A percentile compares a stretch with the other conserved stretches of the same genome.
Conservation (phyloP, 1,140 invertebrate genomes). For the Papilio polyxenes region DNA sequence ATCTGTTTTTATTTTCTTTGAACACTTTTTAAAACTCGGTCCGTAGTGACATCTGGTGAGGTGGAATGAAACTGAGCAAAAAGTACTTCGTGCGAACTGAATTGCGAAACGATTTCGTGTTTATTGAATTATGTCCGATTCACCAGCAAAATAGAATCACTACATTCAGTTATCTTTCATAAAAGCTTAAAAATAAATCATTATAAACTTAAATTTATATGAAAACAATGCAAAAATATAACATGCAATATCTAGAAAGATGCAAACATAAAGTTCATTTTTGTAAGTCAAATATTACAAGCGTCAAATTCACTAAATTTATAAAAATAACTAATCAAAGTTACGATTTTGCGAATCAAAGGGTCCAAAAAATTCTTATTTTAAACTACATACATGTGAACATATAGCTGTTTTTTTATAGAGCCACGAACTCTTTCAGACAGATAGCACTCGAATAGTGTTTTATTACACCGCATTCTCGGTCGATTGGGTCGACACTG, state of each 20-base stretch:
- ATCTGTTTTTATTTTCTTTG: neutral
- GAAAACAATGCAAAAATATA: too few species aligned
- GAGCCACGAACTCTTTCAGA: neutral
- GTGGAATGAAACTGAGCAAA: neutral
- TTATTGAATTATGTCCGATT: conserved; percentile 16
- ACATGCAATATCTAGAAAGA: too few species aligned
- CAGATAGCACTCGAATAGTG: conserved; percentile 6
- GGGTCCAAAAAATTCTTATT: neutral
- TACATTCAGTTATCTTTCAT: neutral
- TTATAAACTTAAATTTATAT: too few species aligned
- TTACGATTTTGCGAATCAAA: neutral
- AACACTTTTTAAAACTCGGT: neutral
- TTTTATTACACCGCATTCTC: conserved; percentile 15
- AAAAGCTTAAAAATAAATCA: neutral
- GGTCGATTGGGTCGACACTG: conserved; percentile 5
- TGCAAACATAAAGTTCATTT: too few species aligned
- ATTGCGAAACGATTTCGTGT: conserved; percentile 1
- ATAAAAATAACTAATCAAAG: too few species aligned
- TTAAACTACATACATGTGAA: neutral
- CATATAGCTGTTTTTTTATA: neutral
- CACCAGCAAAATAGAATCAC: neutral
- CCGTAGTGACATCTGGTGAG: neutral
- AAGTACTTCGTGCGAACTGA: neutral
- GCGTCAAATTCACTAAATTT: too few species aligned
- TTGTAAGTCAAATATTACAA: too few species aligned